phyloP scores from a whole-genome alignment of 23 tunicate species.

The Ciona savignyi region DNA sequence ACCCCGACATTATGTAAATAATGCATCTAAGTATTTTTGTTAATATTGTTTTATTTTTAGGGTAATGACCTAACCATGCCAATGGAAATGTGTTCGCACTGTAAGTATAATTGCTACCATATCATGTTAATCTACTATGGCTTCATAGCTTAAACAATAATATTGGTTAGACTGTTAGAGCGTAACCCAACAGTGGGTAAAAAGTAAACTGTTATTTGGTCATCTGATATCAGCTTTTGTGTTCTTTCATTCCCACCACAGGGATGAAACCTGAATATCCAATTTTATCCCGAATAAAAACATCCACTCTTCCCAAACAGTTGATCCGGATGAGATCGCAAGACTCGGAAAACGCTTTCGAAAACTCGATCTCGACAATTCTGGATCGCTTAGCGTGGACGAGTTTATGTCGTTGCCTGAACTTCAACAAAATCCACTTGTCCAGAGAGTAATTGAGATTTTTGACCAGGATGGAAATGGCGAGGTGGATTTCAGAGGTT shows the following conservation, averaged over 20 bases:
- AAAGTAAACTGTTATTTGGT: too few relatives aligned
- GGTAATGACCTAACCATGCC: slow-evolving; percentile 95
- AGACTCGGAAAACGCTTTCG: slow-evolving; percentile 94
- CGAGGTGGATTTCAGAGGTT: slow-evolving; percentile 88
- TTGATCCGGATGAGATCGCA: slow-evolving; percentile 96
- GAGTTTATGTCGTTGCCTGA: slow-evolving; percentile 97
- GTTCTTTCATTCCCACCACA: neutral
- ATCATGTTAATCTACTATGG: too few relatives aligned
- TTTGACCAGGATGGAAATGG: slow-evolving; percentile 99
- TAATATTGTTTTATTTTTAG: slow-evolving; percentile 13
- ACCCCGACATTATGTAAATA: too few relatives aligned
- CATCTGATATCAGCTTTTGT: neutral
- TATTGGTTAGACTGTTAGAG: too few relatives aligned
- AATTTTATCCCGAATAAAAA: too few relatives aligned
- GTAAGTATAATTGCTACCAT: slow-evolving; percentile 28
- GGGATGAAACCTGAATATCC: too few relatives aligned
- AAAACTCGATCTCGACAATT: slow-evolving; percentile 94
- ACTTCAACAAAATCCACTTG: slow-evolving; percentile 95
- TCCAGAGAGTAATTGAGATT: slow-evolving; percentile 94
- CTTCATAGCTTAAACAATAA: too few relatives aligned
- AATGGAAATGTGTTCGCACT: slow-evolving; percentile 98
- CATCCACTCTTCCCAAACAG: neutral
- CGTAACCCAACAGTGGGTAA: too few relatives aligned
- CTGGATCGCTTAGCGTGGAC: slow-evolving; percentile 90
- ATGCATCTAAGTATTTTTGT: neutral